Base-by-base conservation (phyloP, 2,888 invertebrate species). In the Caenorhabditis virilis region DNA sequence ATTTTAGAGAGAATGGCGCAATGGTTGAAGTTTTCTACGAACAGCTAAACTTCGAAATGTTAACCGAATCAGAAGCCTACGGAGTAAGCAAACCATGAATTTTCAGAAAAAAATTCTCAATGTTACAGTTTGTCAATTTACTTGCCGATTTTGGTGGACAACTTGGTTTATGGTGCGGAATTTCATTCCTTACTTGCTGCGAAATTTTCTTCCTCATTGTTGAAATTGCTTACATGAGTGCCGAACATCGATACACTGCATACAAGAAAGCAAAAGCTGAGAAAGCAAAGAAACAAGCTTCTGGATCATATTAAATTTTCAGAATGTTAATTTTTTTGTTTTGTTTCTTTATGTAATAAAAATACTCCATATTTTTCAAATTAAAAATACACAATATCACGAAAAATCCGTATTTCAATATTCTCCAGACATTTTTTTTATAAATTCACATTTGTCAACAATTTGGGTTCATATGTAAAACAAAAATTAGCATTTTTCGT, bases 21-120 rank as follows among this genome's bases (percentile, higher is more conserved):
- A 80, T 82, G 80, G 72, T 82, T n/a, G 82, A 82, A 74, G 82
- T 81, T 1, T 82, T 82, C 48, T 82, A 82, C 47, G 82, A 82
- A 47, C 80, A 80, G 39, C 69, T 82, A 26, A 82, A 82, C 50
- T 82, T 77, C 50, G 82, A 82, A 65, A 74, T 82, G 72, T 69
- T 82, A 20, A 78, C 73, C 1, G 82, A 82, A 48, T 79, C 79
- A 0, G 79, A 79, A 52, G 82, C 82, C 2, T 82, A 82, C 57
- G 81, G 80, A 35, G 80, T 80, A 26, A 53, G 57, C 57, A 36
- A 45, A 25, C 38, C 22, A 20, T 6, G 36, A 41, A 23, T 30
- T 56, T 38, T 30, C 20, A 43, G 6, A 23, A 11, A 33, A 16
- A 41, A 35, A 16, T 16, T n/a, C 7, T 20, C 2, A 16, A 13